Base-by-base conservation (phyloP, 2,888 invertebrate genomes). In the Chymomyza procnemis region DNA sequence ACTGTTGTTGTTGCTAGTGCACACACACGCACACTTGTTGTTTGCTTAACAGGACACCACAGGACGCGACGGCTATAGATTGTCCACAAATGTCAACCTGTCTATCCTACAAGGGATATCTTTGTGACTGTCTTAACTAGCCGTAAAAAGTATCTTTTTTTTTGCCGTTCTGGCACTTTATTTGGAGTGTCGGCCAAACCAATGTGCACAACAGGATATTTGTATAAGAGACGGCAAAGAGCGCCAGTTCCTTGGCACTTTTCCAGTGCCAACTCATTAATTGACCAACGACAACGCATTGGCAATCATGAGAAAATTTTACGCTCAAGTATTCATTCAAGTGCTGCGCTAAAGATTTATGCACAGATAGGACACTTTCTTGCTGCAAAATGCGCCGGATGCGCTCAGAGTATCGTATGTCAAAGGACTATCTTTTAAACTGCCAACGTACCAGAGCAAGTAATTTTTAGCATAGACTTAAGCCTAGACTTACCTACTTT, bases 51-150 rank as follows among this genome's bases (percentile, higher is more conserved):
- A 82, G 83, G 71, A 82, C 86, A 83, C 84, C 79, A 73, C 76
- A 76, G 76, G 79, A 78, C 74, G 69, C 73, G 61, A 72, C 76
- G 78, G 72, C 78, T 63, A 59, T 67, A 75, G 71, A 78, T 73
- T 78, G 78, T 76, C 76, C 73, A 83, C 76, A 85, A 85, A 83
- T 82, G 81, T 82, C 81, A 82, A 85, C 69, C 80, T 78, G 86
- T 80, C 85, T 71, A 79, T 69, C 71, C 84, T 69, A 80, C 79
- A 73, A 83, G 84, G 80, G 80, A 85, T 81, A 81, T 81, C 80
- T 85, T 54, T 30, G 52, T 64, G 64, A 59, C 52, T 54, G 64
- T 21, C 64, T 66, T 81, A 84, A 84, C 83, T 84, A 78, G 82
- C 79, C 87, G 85, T 83, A 81, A 83, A 59, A 66, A 59, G 59